Evolutionary conservation across 1,140 invertebrate genomes (phyloP).

Genomic region (Heliothis subflexa): DNA sequence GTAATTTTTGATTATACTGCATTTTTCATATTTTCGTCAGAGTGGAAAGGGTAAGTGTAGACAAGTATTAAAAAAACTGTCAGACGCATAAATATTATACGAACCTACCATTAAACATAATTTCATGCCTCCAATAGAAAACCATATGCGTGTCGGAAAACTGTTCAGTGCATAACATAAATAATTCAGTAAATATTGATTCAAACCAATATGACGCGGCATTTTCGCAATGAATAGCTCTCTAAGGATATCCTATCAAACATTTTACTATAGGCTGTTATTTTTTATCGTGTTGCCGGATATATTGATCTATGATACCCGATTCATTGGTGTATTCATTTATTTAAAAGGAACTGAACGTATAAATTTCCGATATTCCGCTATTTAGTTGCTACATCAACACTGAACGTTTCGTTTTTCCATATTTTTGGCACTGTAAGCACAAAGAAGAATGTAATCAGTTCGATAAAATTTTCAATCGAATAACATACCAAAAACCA

Average conservation of each 20-base stretch:
- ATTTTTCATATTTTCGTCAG: too few relatives aligned
- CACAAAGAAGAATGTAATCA: too few relatives aligned
- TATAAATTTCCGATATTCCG: neutral
- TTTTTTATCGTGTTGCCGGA: slow-evolving; percentile 1
- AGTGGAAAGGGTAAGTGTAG: too few relatives aligned
- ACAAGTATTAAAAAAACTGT: neutral
- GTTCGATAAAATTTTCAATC: too few relatives aligned
- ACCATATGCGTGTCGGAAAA: slow-evolving; percentile 29
- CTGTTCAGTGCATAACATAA: slow-evolving; percentile 36
- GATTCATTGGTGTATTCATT: slow-evolving; percentile 8
- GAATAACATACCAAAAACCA: too few relatives aligned
- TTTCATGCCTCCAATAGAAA: slow-evolving; percentile 13
- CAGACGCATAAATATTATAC: neutral
- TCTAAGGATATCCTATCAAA: slow-evolving; percentile 1
- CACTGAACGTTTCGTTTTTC: too few relatives aligned
- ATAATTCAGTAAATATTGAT: slow-evolving; percentile 45
- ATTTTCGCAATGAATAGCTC: slow-evolving; percentile 29
- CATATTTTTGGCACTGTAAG: too few relatives aligned
- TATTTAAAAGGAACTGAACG: slow-evolving; percentile 24
- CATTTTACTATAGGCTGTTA: neutral
- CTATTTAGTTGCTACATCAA: neutral
- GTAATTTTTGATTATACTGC: too few relatives aligned
- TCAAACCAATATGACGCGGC: slow-evolving; percentile 14
- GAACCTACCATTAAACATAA: neutral
- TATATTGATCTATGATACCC: neutral